A percentile compares a stretch with the other conserved stretches of the same genome.
These are phyloP conservation scores for Sarcophaga peregrina DNA, from an alignment of 1,140 invertebrate genomes.

Conservation along the genomic window DNA sequence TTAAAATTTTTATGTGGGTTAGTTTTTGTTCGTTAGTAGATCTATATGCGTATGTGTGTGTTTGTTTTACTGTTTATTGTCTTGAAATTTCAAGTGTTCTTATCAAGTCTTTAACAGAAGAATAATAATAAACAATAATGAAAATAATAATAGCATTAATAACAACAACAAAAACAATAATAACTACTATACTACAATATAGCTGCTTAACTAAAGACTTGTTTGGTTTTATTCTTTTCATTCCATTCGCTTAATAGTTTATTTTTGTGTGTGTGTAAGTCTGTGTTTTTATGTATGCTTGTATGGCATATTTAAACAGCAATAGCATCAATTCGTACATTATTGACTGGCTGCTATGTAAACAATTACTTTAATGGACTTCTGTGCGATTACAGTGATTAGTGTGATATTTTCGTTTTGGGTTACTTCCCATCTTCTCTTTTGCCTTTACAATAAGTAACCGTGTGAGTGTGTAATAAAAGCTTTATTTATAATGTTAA, in stretches of 20 bases:
- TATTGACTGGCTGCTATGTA: conserved; percentile 14
- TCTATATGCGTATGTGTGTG: background rate
- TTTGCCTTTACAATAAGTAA: background rate
- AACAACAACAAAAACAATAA: conserved; percentile 6
- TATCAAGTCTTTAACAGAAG: conserved; percentile 17
- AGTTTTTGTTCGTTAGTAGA: background rate
- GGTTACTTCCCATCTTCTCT: background rate
- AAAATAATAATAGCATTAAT: background rate
- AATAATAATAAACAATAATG: conserved; percentile 19
- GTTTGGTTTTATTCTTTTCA: too few species aligned
- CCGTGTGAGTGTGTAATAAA: background rate
- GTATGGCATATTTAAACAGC: background rate
- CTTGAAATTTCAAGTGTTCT: conserved; percentile 20
- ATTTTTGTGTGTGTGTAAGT: background rate
- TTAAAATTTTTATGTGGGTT: background rate
- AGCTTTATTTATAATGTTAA: background rate
- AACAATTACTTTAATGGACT: conserved; percentile 38
- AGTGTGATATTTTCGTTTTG: background rate
- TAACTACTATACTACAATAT: too few species aligned
- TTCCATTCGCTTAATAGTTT: too few species aligned
- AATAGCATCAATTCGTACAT: conserved; percentile 21
- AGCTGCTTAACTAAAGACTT: too few species aligned
- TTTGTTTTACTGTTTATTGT: background rate
- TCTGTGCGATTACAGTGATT: conserved; percentile 35
- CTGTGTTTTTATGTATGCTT: too few species aligned